Evolutionary conservation across 2,888 invertebrate species (phyloP), one percentile per base, ranked within the genome.

Genomic region (Callinectes sapidus): DNA sequence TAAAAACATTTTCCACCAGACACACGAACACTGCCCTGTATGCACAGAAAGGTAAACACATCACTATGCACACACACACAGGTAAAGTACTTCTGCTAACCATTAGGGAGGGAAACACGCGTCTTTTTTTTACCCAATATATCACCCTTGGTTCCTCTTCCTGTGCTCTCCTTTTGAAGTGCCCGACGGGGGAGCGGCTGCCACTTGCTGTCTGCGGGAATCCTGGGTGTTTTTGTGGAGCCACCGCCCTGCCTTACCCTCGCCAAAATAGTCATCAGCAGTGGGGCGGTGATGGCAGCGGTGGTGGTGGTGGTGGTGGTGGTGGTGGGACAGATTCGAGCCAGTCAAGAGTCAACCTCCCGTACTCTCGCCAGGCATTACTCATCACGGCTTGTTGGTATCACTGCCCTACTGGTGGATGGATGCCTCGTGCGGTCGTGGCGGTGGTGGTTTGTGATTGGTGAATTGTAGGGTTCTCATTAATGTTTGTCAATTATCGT

Each of bases 81-180:
- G 18, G 48, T 48, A 48, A 2, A 71, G 71, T 71, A 71, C 71
- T 71, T 71, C 28, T 71, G n/a, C n/a, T 28, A n/a, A 71, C 71
- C 71, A 71, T 71, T 71, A 10, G 3, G 28, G 10, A 28, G 28
- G 28, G 28, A 71, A 71, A 28, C 61, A 61, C 10, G 71, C 5
- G 13, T 71, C 71, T 71, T 71, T 28, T 71, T 71, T 28, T 10
- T 71, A 28, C 18, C 23, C 23, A 28, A 71, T 28, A 71, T 71
- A n/a, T 71, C n/a, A 71, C n/a, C 54, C 87, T 48, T 55, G 10
- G 81, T 87, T 54, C 48, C 87, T 87, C 87, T 87, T 81, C 35
- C 81, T 81, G 35, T 35, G 2, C 13, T 16, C 16, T 3, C 16
- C 81, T 81, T 81, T 81, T 81, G 81, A 81, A 81, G 81, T 18